Evolutionary conservation across 2,888 invertebrate genomes (phyloP), one percentile per base, ranked within the genome.

Genomic region (Phyllotreta cruciferae): DNA sequence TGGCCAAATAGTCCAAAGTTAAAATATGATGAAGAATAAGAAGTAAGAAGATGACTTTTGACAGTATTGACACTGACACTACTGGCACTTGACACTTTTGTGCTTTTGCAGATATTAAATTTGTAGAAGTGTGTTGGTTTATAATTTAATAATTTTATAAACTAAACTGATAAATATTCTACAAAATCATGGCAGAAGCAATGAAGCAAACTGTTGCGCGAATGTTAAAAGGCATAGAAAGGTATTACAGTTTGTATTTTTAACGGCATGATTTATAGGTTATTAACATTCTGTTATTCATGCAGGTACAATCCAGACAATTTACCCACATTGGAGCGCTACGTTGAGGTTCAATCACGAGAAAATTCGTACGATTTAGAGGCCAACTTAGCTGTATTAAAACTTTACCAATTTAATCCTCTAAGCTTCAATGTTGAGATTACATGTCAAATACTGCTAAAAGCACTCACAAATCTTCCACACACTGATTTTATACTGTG

Each of bases 401-500:
- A 99, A 82, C 83, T 99, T 73, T 98, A 98, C 79, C 98, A 99
- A 81, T 94, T 99, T 77, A 96, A 97, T 80, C 96, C 97, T 0
- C 88, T 87, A 64, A 88, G 89, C 75, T 93, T 94, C 76, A 92
- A 96, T 77, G 83, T 88, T 49, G 90, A 91, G 60, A 90, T 97
- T 39, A 93, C 95, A 1, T 90, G 92, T 70, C 91, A 92, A 76
- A 96, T 99, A 75, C 84, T 99, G 47, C 80, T 99, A 71, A 99
- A 99, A 80, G 96, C 98, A 1, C 83, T 99, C 44, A 98, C 98
- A 7, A 98, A 97, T 81, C 88, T 98, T 72, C 99, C 99, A 0
- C 96, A 98, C 77, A 94, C 98, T 6, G 99, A 99, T 82, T 98
- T 98, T 78, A 95, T 96, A 50, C 85, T 99, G 69, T 99, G 98